Conservation (phyloP, 2,888 invertebrate genomes). For the Prosopocoilus inquinatus region DNA sequence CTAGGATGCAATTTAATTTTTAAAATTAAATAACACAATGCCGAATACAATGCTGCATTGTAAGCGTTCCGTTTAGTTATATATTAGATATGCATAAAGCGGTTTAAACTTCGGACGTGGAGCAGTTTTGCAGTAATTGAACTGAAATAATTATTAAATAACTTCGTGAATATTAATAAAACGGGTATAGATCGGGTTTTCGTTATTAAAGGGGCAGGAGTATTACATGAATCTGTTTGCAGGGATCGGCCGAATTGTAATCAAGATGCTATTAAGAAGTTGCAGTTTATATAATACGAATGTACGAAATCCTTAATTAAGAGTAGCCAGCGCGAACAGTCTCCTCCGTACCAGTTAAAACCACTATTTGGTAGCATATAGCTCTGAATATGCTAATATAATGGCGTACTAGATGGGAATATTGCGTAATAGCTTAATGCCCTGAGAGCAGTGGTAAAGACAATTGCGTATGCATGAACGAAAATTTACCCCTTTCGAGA, state of each 20-base stretch:
- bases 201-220: neutral
- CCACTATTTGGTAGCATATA: constrained; percentile 42
- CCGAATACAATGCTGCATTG: no score
- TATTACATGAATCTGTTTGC: neutral
- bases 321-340: constrained; percentile 37
- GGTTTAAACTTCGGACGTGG: constrained; percentile 4
- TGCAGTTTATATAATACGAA: constrained; percentile 40
- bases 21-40: no score
- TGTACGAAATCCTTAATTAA: constrained; percentile 44
- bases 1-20: no score
- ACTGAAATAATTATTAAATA: no score
- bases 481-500: constrained; percentile 1
- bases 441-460: constrained; percentile 41
- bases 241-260: constrained; percentile 30
- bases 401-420: constrained; percentile 44
- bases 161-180: neutral
- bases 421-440: constrained; percentile 47
- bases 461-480: constrained; percentile 42
- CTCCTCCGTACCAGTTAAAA: constrained; percentile 26
- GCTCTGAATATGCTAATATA: constrained; percentile 48
- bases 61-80: constrained; percentile 5
- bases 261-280: constrained; percentile 39
- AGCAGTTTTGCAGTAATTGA: no score
- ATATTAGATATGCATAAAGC: constrained; percentile 14
- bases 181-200: neutral